These are phyloP conservation scores for Bombus impatiens DNA, from an alignment of 1,140 invertebrate species.

Conservation along the genomic window DNA sequence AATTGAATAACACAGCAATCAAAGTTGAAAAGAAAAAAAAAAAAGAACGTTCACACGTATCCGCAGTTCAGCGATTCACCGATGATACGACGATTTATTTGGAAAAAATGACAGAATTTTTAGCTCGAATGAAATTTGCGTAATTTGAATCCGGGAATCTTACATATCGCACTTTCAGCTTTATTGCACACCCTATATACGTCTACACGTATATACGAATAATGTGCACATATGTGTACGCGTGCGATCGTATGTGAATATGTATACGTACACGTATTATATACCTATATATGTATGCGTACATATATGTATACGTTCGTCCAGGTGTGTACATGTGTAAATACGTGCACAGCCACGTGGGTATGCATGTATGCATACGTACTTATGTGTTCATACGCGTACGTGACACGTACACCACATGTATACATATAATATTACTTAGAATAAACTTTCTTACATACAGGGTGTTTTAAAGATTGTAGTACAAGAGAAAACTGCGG, in stretches of 20 bases:
- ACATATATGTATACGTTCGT: not conserved
- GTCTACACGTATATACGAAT: not conserved
- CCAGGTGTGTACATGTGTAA: conserved; percentile 21
- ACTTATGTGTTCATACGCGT: not conserved
- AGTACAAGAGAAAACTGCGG: conserved; percentile 54
- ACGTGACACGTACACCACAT: conserved; percentile 46
- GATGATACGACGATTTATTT: not conserved
- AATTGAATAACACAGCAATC: not conserved
- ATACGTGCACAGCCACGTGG: not conserved
- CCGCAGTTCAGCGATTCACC: not conserved
- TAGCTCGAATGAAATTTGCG: not conserved
- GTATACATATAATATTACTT: conserved; percentile 26
- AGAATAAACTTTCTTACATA: conserved; percentile 26
- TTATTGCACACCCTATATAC: conserved; percentile 30
- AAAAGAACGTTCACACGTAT: no score
- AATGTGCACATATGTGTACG: conserved; percentile 16
- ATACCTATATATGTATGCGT: conserved; percentile 26
- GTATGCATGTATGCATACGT: conserved; percentile 14
- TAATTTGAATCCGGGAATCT: conserved; percentile 37
- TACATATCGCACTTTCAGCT: conserved; percentile 41
- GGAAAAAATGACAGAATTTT: not conserved
- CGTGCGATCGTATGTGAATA: not conserved
- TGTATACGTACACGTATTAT: not conserved
- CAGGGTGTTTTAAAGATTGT: conserved; percentile 52
- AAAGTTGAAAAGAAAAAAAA: not conserved